Evolutionary conservation across 2,113 vertebrate species (phyloP).

Genomic region (Syrrhaptes paradoxus): DNA sequence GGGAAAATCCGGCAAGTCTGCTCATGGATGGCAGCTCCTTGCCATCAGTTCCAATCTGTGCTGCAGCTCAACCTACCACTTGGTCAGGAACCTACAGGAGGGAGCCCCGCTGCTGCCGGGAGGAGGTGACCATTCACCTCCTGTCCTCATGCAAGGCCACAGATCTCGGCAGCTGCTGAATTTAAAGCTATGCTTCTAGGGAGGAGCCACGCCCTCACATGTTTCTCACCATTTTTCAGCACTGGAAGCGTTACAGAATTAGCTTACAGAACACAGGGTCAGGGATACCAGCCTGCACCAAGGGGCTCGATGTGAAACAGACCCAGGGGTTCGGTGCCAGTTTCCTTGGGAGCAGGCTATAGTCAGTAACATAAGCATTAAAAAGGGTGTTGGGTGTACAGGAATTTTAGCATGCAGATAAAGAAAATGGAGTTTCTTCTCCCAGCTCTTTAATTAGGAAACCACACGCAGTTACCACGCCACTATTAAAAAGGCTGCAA

Average conservation of each 20-base stretch:
- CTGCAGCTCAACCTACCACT: not conserved
- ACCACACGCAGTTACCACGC: not conserved
- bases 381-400: not conserved
- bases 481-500: not conserved
- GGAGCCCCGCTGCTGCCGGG: not conserved
- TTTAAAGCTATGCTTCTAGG: no score
- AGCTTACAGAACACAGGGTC: not conserved
- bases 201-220: not conserved
- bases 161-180: accelerated
- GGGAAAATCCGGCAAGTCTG: not conserved
- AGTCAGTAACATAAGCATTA: not conserved
- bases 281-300: not conserved
- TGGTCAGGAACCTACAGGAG: not conserved
- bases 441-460: not conserved
- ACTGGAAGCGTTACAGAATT: not conserved
- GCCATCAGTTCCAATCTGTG: not conserved
- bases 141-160: not conserved
- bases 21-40: not conserved
- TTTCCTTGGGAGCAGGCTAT: no score
- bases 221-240: not conserved
- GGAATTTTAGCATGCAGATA: not conserved
- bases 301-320: not conserved
- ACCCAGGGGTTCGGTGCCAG: no score
- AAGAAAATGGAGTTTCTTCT: not conserved
- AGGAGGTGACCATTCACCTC: no score